phyloP scores from a whole-genome alignment of 2,113 vertebrate genomes.

The Brachyhypopomus gauderio region DNA sequence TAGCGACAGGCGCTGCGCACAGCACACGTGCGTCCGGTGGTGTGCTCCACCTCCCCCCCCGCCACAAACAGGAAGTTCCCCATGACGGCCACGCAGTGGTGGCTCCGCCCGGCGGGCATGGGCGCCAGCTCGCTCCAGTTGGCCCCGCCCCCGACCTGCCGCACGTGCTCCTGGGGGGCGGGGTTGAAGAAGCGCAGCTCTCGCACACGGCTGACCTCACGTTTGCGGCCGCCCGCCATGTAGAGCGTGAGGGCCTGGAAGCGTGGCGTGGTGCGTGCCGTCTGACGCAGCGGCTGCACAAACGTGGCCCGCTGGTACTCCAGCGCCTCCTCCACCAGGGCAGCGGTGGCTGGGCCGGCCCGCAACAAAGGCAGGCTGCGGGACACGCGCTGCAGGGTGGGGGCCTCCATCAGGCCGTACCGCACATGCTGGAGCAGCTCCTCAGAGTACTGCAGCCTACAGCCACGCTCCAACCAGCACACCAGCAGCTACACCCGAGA shows the following conservation, averaged over 20 bases:
- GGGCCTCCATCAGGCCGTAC: slow-evolving; percentile 91
- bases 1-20: slow-evolving; percentile 92
- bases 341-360: slow-evolving; percentile 81
- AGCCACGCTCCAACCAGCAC: slow-evolving; percentile 91
- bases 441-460: slow-evolving; percentile 87
- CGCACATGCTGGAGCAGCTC: slow-evolving; percentile 92
- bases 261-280: slow-evolving; percentile 84
- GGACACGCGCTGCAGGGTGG: slow-evolving; percentile 83
- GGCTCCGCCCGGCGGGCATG: slow-evolving; percentile 91
- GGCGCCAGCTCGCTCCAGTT: slow-evolving; percentile 93
- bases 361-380: slow-evolving; percentile 85
- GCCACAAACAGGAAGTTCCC: slow-evolving; percentile 95
- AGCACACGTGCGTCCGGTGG: slow-evolving; percentile 86
- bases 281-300: slow-evolving; percentile 91
- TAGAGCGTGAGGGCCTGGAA: slow-evolving; percentile 93
- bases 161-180: slow-evolving; percentile 82
- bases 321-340: slow-evolving; percentile 89
- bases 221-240: slow-evolving; percentile 88
- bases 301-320: slow-evolving; percentile 89
- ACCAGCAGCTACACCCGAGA: slow-evolving; percentile 87
- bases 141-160: slow-evolving; percentile 80
- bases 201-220: slow-evolving; percentile 88
- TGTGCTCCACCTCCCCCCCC: slow-evolving; percentile 90
- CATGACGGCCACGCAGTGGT: slow-evolving; percentile 95
- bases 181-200: slow-evolving; percentile 95